Conservation (phyloP, 2,797 vertebrate genomes). For the Toxotes lorentzi region DNA sequence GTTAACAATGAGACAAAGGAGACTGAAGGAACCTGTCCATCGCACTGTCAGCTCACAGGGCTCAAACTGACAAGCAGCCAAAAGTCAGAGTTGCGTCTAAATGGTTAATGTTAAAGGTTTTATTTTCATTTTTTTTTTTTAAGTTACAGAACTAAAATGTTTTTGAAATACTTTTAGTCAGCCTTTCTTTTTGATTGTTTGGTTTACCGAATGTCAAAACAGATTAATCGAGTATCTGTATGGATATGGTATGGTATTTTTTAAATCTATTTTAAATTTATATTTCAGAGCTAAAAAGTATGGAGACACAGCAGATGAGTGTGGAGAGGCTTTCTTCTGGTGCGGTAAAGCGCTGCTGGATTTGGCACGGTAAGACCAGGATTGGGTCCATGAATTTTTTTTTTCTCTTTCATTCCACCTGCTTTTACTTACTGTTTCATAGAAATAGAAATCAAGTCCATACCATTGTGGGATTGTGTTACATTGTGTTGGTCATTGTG, state of each 20-base stretch:
- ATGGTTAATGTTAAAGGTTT: no score
- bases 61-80: no score
- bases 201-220: no score
- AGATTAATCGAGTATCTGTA: not conserved
- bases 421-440: not conserved
- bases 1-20: constrained; percentile 56
- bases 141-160: no score
- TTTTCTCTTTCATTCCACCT: not conserved
- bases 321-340: constrained; percentile 96
- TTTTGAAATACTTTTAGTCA: no score
- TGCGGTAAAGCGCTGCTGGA: constrained; percentile 96
- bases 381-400: no score
- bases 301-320: constrained; percentile 96
- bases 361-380: constrained; percentile 87
- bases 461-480: not conserved
- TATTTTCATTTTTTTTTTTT: no score
- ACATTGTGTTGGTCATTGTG: not conserved
- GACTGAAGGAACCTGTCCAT: no score
- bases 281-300: constrained; percentile 90
- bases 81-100: no score
- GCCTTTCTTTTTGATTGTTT: no score
- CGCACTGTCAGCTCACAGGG: no score
- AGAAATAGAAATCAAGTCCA: not conserved
- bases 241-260: not conserved
- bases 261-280: not conserved